phyloP scores from a whole-genome alignment of 2,113 vertebrate species.

The Tragelaphus buxtoni region DNA sequence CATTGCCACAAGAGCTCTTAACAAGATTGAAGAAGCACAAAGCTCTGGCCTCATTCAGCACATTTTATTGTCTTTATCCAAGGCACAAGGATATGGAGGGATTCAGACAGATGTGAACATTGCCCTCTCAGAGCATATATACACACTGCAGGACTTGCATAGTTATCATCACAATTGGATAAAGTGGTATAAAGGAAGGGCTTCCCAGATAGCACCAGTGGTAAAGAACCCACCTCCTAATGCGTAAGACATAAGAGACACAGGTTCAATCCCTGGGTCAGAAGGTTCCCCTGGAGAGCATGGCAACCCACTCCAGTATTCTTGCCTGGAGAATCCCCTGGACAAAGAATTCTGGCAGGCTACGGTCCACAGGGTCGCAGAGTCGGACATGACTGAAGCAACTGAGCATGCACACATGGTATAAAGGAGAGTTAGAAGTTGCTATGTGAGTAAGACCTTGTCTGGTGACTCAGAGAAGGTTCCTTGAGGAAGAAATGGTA shows the following conservation, averaged over 20 bases:
- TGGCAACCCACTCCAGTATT: neutral
- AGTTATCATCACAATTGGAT: neutral
- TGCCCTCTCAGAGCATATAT: neutral
- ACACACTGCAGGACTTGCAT: neutral
- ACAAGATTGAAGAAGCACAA: neutral
- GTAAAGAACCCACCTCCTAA: neutral
- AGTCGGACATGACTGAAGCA: neutral
- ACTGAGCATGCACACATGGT: neutral
- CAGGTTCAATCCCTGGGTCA: neutral
- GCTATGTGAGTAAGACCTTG: neutral
- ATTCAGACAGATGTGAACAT: neutral
- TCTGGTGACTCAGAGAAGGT: neutral
- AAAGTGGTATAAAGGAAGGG: neutral
- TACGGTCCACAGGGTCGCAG: neutral
- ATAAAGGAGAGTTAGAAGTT: neutral
- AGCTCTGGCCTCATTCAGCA: neutral
- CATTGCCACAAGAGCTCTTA: constrained; percentile 29
- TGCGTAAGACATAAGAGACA: neutral
- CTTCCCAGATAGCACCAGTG: neutral
- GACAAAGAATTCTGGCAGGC: neutral
- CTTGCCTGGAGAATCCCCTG: neutral
- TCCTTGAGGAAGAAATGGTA: neutral
- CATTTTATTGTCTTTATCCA: constrained; percentile 8
- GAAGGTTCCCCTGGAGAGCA: neutral
- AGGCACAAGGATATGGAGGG: neutral